phyloP scores from a whole-genome alignment of 2,113 vertebrate species.

The Steatornis caripensis region DNA sequence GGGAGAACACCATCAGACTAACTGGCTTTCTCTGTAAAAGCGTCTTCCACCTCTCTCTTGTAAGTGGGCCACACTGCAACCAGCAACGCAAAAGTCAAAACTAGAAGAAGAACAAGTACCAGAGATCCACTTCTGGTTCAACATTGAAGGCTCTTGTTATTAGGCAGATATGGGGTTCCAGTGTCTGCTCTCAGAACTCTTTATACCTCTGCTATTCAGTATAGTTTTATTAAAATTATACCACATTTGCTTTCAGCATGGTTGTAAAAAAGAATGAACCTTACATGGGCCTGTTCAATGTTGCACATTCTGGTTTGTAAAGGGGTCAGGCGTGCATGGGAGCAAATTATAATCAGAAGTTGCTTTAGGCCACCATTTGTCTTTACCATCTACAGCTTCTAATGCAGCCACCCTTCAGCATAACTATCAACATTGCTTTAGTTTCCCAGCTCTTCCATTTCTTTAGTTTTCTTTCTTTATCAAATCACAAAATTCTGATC shows the following conservation, averaged over 20 bases:
- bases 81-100: background rate
- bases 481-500: background rate
- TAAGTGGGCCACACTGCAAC: background rate
- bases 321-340: background rate
- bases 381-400: background rate
- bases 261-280: background rate
- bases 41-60: background rate
- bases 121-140: background rate
- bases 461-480: background rate
- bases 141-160: background rate
- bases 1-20: background rate
- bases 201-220: background rate
- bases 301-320: background rate
- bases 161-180: background rate
- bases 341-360: background rate
- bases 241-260: background rate
- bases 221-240: background rate
- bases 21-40: background rate
- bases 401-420: background rate
- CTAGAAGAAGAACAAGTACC: background rate
- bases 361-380: background rate
- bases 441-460: background rate
- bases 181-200: background rate
- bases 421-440: rapidly evolving
- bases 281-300: background rate